phyloP scores from a whole-genome alignment of 2,113 vertebrate genomes.

The Theristicus caerulescens region DNA sequence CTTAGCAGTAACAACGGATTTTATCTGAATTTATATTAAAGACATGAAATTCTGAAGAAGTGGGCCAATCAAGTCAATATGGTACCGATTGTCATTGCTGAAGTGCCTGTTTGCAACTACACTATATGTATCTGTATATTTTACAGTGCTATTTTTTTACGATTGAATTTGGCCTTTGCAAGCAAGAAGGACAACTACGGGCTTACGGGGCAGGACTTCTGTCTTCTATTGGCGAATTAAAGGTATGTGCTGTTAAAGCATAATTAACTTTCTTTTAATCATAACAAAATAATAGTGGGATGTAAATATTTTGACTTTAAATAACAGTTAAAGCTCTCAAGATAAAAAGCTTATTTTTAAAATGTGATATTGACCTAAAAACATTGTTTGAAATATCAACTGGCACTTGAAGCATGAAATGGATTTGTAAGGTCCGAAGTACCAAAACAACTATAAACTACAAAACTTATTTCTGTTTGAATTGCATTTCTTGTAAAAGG shows the following conservation, averaged over 20 bases:
- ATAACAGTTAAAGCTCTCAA: conserved; percentile 49
- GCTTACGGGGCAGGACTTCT: conserved; percentile 95
- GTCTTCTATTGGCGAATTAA: conserved; percentile 95
- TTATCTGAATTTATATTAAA: conserved; percentile 1
- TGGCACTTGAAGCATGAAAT: conserved; percentile 52
- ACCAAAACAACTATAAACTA: not conserved
- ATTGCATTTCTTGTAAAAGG: conserved; percentile 11
- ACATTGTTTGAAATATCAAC: conserved; percentile 58
- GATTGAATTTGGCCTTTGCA: conserved; percentile 97
- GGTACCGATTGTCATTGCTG: not conserved
- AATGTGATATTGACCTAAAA: conserved; percentile 41
- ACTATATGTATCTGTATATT: not conserved
- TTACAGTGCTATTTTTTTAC: conserved; percentile 98
- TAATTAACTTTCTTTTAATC: conserved; percentile 18
- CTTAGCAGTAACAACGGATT: not conserved
- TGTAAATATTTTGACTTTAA: conserved; percentile 37
- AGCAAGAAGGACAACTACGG: conserved; percentile 95
- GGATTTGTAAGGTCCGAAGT: conserved; percentile 6
- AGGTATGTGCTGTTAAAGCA: conserved; percentile 75
- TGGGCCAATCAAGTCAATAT: not conserved
- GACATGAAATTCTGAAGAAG: not conserved
- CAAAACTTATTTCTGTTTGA: not conserved
- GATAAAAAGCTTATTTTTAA: conserved; percentile 24
- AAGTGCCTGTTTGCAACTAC: not conserved
- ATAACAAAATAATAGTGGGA: conserved; percentile 22